phyloP scores from a whole-genome alignment of 2,888 invertebrate species.

The Auanema freiburgensis region DNA sequence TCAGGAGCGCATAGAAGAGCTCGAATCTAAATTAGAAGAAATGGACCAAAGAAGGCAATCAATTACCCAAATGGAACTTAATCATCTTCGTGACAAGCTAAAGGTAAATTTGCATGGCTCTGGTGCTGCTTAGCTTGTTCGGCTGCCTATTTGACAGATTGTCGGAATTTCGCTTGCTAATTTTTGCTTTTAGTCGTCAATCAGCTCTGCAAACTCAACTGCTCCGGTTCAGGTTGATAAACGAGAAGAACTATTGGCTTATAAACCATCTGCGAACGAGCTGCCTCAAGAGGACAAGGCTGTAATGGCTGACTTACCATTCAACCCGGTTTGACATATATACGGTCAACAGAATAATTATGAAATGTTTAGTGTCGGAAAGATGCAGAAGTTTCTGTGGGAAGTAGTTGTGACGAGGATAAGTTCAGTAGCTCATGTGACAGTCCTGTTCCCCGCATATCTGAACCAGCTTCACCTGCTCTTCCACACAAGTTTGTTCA shows the following conservation, averaged over 20 bases:
- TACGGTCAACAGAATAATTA: background rate
- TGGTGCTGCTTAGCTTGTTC: too few relatives aligned
- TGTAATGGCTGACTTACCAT: slow-evolving; percentile 40
- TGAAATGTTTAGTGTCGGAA: slow-evolving; percentile 13
- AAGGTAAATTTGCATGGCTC: background rate
- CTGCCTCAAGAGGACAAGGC: slow-evolving; percentile 50
- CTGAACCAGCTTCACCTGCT: slow-evolving; percentile 61
- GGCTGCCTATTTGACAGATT: too few relatives aligned
- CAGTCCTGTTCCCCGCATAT: slow-evolving; percentile 58
- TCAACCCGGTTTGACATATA: background rate
- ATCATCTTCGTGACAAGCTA: slow-evolving; percentile 41
- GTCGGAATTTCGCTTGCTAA: too few relatives aligned
- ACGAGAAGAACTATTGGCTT: slow-evolving; percentile 33
- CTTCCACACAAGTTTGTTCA: slow-evolving; percentile 58
- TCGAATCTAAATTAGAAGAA: slow-evolving; percentile 55
- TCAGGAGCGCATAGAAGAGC: slow-evolving; percentile 56
- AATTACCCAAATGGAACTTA: slow-evolving; percentile 46
- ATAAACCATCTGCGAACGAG: slow-evolving; percentile 35
- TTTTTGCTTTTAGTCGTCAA: too few relatives aligned
- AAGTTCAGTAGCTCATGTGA: slow-evolving; percentile 50
- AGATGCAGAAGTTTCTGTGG: slow-evolving; percentile 43
- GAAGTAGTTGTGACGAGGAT: slow-evolving; percentile 37
- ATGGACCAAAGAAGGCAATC: slow-evolving; percentile 48
- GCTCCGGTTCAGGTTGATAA: slow-evolving; percentile 24
- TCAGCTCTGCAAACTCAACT: too few relatives aligned